Percentiles rank a stretch among this genome's conserved stretches.
phyloP scores from a whole-genome alignment of 1,140 invertebrate genomes.

The Phocides pigmalion region DNA sequence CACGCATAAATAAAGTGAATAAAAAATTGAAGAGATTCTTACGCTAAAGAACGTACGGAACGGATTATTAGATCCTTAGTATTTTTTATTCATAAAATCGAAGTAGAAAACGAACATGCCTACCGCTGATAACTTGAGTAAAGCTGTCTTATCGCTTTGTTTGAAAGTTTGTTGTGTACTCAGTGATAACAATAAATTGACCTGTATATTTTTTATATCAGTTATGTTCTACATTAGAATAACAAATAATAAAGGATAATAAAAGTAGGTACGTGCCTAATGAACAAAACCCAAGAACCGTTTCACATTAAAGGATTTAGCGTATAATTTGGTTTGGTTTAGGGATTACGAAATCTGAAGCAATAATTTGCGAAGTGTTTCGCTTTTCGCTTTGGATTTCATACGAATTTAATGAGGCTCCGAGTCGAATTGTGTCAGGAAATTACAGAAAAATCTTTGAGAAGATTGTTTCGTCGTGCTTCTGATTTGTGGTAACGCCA shows the following conservation, averaged over 20 bases:
- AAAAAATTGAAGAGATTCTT: too few species aligned
- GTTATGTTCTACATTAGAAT: too few species aligned
- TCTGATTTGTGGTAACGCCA: conserved; percentile 21
- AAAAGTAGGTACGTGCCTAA: background rate
- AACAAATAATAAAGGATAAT: background rate
- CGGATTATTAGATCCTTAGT: too few species aligned
- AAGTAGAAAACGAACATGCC: too few species aligned
- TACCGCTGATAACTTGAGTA: too few species aligned
- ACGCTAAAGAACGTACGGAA: too few species aligned
- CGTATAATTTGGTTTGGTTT: conserved; percentile 1
- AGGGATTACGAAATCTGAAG: conserved; percentile 14
- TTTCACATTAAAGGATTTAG: background rate
- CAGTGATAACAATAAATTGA: too few species aligned
- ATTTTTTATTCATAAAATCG: too few species aligned
- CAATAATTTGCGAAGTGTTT: conserved; percentile 13
- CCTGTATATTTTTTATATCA: too few species aligned
- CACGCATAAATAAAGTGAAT: too few species aligned
- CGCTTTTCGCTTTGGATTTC: conserved; percentile 26
- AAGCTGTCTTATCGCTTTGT: too few species aligned
- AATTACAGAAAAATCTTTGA: conserved; percentile 14
- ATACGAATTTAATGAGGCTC: conserved; percentile 24
- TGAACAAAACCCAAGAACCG: background rate
- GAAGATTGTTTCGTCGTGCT: conserved; percentile 10
- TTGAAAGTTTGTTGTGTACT: too few species aligned
- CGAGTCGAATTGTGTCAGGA: conserved; percentile 10